Conservation (phyloP, 2,113 vertebrate species). For the Gopherus flavomarginatus region DNA sequence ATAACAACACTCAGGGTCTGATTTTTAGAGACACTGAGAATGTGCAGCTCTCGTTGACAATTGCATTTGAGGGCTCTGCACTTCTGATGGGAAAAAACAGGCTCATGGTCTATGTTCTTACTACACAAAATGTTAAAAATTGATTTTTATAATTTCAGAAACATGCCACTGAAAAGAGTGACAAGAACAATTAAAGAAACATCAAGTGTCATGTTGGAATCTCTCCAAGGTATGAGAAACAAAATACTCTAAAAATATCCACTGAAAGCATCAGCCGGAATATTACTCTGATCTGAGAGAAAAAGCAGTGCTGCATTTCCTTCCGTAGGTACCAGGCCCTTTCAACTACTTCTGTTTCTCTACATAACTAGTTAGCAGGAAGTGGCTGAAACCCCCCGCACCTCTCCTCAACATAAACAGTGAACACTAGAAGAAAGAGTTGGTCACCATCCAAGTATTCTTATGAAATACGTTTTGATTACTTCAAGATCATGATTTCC, state of each 20-base stretch:
- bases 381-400: slow-evolving; percentile 68
- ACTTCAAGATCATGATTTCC: slow-evolving; percentile 4
- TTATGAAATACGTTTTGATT: slow-evolving; percentile 42
- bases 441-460: slow-evolving; percentile 30
- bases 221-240: slow-evolving; percentile 49
- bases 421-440: slow-evolving; percentile 48
- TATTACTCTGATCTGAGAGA: slow-evolving; percentile 68
- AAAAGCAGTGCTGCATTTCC: slow-evolving; percentile 78
- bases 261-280: slow-evolving; percentile 72
- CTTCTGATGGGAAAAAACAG: not conserved
- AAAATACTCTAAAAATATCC: slow-evolving; percentile 75
- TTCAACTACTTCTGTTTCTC: slow-evolving; percentile 80
- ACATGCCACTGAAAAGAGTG: not conserved
- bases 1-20: not conserved
- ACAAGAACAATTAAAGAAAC: not conserved
- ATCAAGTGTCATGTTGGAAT: slow-evolving; percentile 35
- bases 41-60: not conserved
- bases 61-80: not conserved
- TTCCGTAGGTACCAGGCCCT: slow-evolving; percentile 71
- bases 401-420: slow-evolving; percentile 52
- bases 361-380: slow-evolving; percentile 74
- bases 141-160: not conserved
- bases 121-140: slow-evolving; percentile 24
- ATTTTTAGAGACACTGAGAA: not conserved
- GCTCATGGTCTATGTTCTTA: not conserved